These are phyloP conservation scores for Papilio helenus DNA, from an alignment of 1,140 invertebrate genomes.

Conservation along the genomic window DNA sequence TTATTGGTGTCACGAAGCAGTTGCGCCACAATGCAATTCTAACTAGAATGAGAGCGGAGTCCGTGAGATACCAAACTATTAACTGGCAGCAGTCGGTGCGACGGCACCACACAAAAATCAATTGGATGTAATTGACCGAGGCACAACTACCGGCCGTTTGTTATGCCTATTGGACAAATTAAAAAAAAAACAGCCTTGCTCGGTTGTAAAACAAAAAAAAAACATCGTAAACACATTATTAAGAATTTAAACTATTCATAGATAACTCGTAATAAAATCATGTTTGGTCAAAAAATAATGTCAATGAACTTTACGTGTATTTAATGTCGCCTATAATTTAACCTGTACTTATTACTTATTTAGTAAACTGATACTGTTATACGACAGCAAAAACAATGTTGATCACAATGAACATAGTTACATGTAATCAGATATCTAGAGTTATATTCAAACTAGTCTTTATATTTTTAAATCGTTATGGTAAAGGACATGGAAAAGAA, in stretches of 20 bases:
- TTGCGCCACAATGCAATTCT: conserved; percentile 2
- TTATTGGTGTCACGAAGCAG: conserved; percentile 11
- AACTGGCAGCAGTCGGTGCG: conserved; percentile 41
- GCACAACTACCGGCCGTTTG: conserved; percentile 1
- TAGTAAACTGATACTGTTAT: too few relatives aligned
- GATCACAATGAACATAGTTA: too few relatives aligned
- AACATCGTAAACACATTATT: not conserved
- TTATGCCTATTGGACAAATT: conserved; percentile 16
- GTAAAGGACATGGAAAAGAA: not conserved
- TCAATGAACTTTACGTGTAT: not conserved
- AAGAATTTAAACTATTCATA: not conserved
- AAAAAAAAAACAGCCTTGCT: not conserved
- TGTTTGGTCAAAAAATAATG: not conserved
- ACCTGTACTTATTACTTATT: too few relatives aligned
- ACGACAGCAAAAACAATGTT: too few relatives aligned
- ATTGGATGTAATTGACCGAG: conserved; percentile 66
- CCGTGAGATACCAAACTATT: conserved; percentile 42
- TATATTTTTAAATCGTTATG: not conserved
- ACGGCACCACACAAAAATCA: conserved; percentile 49
- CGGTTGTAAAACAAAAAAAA: not conserved
- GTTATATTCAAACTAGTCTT: too few relatives aligned
- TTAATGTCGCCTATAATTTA: not conserved
- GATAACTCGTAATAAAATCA: not conserved
- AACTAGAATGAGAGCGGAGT: not conserved
- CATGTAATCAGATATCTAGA: too few relatives aligned